Conservation (phyloP, 2,797 vertebrate genomes). For the Mormyrus hasselquistii region DNA sequence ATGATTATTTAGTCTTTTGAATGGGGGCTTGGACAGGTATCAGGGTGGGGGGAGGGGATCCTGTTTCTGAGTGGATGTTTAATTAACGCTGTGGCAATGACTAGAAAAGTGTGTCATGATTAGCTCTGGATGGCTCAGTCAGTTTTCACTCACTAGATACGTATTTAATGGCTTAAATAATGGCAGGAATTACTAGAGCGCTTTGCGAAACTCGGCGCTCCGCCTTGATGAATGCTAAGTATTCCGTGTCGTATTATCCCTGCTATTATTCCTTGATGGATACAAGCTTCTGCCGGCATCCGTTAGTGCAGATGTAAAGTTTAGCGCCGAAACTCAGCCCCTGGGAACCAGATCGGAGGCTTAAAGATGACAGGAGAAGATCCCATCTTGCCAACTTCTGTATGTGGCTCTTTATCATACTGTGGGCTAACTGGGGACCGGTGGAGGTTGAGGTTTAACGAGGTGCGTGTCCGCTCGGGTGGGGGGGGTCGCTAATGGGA, state of each 20-base stretch:
- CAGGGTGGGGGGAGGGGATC: conserved; percentile 38
- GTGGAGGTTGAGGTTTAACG: background rate
- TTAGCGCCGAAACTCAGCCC: background rate
- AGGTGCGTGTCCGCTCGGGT: background rate
- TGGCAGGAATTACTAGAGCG: background rate
- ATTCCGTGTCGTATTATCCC: background rate
- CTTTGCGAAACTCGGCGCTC: background rate
- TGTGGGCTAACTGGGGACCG: background rate
- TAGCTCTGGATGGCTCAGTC: conserved; percentile 28
- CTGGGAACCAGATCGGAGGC: background rate
- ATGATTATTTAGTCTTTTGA: conserved; percentile 34
- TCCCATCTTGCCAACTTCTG: background rate
- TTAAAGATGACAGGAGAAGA: background rate
- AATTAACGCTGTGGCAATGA: conserved; percentile 40
- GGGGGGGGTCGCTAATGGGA: background rate
- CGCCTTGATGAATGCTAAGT: conserved; percentile 11
- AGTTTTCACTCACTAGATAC: conserved; percentile 3
- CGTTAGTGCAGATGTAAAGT: background rate
- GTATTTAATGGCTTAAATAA: conserved; percentile 9
- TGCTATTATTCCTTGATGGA: background rate
- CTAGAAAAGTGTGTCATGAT: conserved; percentile 16
- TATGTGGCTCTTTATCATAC: background rate
- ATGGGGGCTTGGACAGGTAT: conserved; percentile 39
- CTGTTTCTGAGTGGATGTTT: conserved; percentile 50
- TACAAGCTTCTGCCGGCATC: conserved; percentile 11